Evolutionary conservation across 1,140 invertebrate genomes (phyloP).

Genomic region (Lordiphosa collinella): DNA sequence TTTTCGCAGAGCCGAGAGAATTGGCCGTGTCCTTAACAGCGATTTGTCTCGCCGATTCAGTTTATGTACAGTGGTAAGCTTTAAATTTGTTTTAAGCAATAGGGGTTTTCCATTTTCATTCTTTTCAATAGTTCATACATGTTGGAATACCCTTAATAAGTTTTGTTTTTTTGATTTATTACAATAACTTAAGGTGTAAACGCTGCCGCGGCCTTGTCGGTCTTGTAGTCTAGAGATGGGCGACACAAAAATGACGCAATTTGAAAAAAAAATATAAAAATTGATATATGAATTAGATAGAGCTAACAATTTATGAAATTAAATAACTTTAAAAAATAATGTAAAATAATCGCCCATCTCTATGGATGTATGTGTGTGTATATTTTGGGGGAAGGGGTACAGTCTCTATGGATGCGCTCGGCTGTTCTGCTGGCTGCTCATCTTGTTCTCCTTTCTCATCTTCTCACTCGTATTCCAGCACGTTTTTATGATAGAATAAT

Average conservation of each 20-base stretch:
- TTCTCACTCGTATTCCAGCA: constrained; percentile 87
- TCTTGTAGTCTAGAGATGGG: constrained; percentile 1
- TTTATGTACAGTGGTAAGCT: constrained; percentile 51
- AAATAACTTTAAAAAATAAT: too few species aligned
- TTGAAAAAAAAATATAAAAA: too few species aligned
- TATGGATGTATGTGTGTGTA: constrained; percentile 12
- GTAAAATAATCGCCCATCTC: too few species aligned
- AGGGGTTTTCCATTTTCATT: constrained; percentile 17
- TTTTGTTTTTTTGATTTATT: constrained; percentile 25
- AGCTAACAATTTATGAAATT: too few species aligned
- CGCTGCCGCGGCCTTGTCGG: constrained; percentile 53
- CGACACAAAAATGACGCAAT: too few species aligned
- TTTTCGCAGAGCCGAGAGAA: constrained; percentile 10
- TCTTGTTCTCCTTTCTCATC: not conserved
- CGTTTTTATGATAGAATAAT: constrained; percentile 95
- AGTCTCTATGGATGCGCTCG: constrained; percentile 44
- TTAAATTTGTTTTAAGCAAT: constrained; percentile 58
- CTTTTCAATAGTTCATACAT: constrained; percentile 10
- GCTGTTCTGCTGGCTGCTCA: constrained; percentile 4
- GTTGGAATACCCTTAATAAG: constrained; percentile 23
- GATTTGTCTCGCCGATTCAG: too few species aligned
- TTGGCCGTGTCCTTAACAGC: too few species aligned
- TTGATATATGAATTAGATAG: too few species aligned
- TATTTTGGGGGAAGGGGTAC: constrained; percentile 17
- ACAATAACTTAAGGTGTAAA: constrained; percentile 48